These are phyloP conservation scores for Subacronicta megacephala DNA, from an alignment of 2,888 invertebrate species.

Conservation along the genomic window DNA sequence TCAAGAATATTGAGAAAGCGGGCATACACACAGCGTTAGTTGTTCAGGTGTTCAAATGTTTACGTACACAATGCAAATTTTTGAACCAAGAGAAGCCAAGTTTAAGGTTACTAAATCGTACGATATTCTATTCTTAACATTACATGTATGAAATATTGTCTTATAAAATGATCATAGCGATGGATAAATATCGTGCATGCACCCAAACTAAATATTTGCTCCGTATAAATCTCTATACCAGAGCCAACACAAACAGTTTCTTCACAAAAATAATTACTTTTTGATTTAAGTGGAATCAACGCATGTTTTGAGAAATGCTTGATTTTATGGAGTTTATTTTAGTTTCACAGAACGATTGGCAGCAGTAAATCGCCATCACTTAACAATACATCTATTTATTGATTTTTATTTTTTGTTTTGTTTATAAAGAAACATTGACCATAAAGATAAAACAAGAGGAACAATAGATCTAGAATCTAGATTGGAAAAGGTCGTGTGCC, in stretches of 20 bases:
- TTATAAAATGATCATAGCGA: conserved; percentile 33
- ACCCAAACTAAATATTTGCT: conserved; percentile 29
- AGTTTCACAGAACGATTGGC: conserved; percentile 19
- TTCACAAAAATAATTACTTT: conserved; percentile 21
- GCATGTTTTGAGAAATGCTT: conserved; percentile 18
- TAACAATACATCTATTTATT: not conserved
- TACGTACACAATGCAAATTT: conserved; percentile 13
- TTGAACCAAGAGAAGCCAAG: conserved; percentile 24
- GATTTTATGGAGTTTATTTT: conserved; percentile 16
- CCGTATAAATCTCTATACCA: conserved; percentile 15
- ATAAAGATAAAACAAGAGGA: too few species aligned
- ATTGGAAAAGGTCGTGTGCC: too few species aligned
- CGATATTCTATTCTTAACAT: conserved; percentile 31
- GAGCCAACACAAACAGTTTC: conserved; percentile 24
- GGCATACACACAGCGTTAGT: conserved; percentile 1
- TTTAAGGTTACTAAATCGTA: conserved; percentile 45
- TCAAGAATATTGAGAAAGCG: conserved; percentile 13
- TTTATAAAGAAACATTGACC: too few species aligned
- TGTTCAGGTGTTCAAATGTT: conserved; percentile 33
- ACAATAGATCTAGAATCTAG: too few species aligned
- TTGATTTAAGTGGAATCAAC: conserved; percentile 40
- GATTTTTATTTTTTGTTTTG: not conserved
- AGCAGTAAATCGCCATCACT: too few species aligned
- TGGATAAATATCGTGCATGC: conserved; percentile 14
- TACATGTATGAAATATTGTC: conserved; percentile 22